Evolutionary conservation across 2,888 invertebrate species (phyloP).

Genomic region (Rotaria macrura): DNA sequence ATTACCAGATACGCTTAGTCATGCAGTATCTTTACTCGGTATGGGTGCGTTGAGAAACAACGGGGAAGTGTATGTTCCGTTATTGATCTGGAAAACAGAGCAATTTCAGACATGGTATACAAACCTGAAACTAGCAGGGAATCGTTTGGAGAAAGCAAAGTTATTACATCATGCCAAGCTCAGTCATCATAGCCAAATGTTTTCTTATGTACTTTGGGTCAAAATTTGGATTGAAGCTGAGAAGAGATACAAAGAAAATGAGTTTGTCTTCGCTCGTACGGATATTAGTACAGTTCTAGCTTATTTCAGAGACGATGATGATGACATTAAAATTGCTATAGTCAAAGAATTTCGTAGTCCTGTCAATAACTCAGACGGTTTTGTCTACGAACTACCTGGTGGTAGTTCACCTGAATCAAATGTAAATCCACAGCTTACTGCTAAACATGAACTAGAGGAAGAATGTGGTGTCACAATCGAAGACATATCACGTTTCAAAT

Average conservation of each 20-base stretch:
- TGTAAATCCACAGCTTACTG: background rate
- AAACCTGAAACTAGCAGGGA: background rate
- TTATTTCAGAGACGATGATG: background rate
- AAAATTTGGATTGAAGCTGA: background rate
- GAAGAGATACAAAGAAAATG: background rate
- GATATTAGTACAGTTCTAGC: background rate
- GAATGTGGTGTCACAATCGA: background rate
- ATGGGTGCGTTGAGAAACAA: background rate
- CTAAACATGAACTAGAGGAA: conserved; percentile 4
- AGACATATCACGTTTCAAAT: background rate
- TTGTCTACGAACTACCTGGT: background rate
- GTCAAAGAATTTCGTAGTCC: conserved; percentile 1
- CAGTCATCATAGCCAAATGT: background rate
- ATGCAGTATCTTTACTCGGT: background rate
- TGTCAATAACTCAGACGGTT: background rate
- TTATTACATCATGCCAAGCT: background rate
- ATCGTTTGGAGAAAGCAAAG: conserved; percentile 1
- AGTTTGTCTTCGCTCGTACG: background rate
- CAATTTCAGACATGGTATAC: conserved; percentile 9
- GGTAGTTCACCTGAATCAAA: background rate
- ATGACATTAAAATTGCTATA: background rate
- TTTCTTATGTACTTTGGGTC: background rate
- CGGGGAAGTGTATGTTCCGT: background rate
- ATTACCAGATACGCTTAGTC: background rate
- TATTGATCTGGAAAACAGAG: background rate